Evolutionary conservation across 2,113 vertebrate genomes (phyloP).

Genomic region (Piaya cayana): DNA sequence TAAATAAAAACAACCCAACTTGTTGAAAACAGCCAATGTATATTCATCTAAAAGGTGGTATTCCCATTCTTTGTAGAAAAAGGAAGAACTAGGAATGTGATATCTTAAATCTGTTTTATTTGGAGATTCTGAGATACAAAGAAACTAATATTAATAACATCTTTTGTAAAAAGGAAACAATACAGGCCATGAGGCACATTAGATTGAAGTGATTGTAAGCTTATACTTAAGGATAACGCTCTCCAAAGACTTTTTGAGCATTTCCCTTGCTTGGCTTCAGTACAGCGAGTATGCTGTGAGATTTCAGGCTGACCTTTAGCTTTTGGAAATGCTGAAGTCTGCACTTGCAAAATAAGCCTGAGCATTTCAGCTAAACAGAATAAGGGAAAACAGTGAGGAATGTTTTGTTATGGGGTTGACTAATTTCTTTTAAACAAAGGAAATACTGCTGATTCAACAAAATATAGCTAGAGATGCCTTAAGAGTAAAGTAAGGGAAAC

Average conservation of each 20-base stretch:
- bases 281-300: constrained; percentile 47
- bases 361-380: background rate
- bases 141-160: background rate
- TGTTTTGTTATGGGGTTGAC: background rate
- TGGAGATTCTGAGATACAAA: background rate
- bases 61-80: background rate
- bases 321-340: constrained; percentile 23
- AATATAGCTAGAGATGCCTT: background rate
- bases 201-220: background rate
- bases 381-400: constrained; percentile 32
- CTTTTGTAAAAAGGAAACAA: background rate
- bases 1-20: background rate
- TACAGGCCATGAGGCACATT: background rate
- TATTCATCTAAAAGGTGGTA: background rate
- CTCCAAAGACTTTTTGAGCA: constrained; percentile 21
- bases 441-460: constrained; percentile 7
- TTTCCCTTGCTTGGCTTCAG: constrained; percentile 67
- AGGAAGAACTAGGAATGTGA: background rate
- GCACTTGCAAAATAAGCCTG: constrained; percentile 16
- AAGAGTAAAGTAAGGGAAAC: background rate
- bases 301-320: constrained; percentile 58
- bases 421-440: constrained; percentile 34
- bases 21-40: background rate
- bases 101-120: background rate
- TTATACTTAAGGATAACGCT: background rate